A percentile compares a stretch with the other conserved stretches of the same genome.
phyloP scores from a whole-genome alignment of 2,113 vertebrate species.

The Dipodomys merriami region DNA sequence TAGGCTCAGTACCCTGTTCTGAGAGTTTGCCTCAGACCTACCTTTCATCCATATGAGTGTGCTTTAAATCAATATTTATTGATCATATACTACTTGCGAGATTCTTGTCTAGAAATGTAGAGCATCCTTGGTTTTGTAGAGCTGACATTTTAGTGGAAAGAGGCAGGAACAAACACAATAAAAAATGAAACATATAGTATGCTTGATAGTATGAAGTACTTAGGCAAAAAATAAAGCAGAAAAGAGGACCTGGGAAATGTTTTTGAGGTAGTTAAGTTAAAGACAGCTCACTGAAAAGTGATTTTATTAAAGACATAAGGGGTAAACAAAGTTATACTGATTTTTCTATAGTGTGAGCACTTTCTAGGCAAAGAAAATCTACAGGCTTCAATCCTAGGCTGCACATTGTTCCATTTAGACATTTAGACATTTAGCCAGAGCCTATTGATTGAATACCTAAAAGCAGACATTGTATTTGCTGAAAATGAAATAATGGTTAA shows the following conservation, averaged over 20 bases:
- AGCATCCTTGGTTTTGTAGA: conserved; percentile 13
- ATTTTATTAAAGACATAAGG: conserved; percentile 42
- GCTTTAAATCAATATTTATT: conserved; percentile 47
- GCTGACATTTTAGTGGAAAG: background rate
- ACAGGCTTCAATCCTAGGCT: background rate
- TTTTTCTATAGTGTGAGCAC: background rate
- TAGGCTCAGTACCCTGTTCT: background rate
- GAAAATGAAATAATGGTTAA: conserved; percentile 34
- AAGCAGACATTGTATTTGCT: background rate
- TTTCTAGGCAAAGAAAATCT: conserved; percentile 16
- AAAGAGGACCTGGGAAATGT: background rate
- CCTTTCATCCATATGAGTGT: background rate
- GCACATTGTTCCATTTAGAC: background rate
- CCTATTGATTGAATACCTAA: conserved; percentile 39
- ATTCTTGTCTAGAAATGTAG: conserved; percentile 57
- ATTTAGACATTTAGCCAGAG: conserved; percentile 48
- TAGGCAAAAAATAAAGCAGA: conserved; percentile 17
- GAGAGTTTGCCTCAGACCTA: background rate
- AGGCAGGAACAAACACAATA: background rate
- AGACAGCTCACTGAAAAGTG: conserved; percentile 40
- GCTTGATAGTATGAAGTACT: background rate
- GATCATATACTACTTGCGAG: background rate
- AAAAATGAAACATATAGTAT: conserved; percentile 11
- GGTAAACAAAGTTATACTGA: conserved; percentile 11
- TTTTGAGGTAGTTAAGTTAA: background rate